Base-by-base conservation (phyloP, 2,113 vertebrate species). In the Laticauda colubrina region DNA sequence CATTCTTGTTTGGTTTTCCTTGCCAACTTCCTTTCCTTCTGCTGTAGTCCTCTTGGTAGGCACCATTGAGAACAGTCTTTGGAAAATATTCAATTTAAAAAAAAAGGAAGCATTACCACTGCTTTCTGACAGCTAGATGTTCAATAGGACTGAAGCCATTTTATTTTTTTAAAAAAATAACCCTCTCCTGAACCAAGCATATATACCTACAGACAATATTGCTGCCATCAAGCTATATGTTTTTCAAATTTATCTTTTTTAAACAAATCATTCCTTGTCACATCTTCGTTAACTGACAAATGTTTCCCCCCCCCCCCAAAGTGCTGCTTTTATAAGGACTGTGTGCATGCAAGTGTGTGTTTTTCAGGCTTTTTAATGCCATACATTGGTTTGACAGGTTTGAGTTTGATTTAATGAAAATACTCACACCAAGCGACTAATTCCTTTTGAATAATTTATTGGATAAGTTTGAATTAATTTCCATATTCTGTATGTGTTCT, bases 371-470 rank as follows among this genome's bases (percentile, higher is more conserved):
- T 8, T 90, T 0, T 51, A 89, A 92, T 2, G 56, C 85, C 51
- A 89, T 88, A 53, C 3, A 59, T 0, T 4, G 39, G 9, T 61
- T 86, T 94, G 93, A 94, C 93, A 95, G 59, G 75, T 93, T 94
- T 45, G 75, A 53, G 86, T 90, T 94, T 92, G 90, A 10, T 94
- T 94, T 93, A 91, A 94, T 94, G 86, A 88, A 94, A 95, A 90
- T 93, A 51, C 45, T 92, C 90, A 57, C 91, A 90, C 92, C 85
- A 75, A 94, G 93, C 34, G 64, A 93, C 75, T 95, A 95, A 96
- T 94, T 94, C 88, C 89, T 94, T 87, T 91, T 94, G 91, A 96
- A 95, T 96, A 94, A 96, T 94, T 95, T 93, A 94, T 94, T 90
- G 94, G 75, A 95, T 91, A 39, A 94, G 87, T 95, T 95, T 95